Percentiles rank a stretch among this genome's conserved stretches.
Conservation (phyloP, 2,888 invertebrate species). For the Gymnosoma rotundatum region DNA sequence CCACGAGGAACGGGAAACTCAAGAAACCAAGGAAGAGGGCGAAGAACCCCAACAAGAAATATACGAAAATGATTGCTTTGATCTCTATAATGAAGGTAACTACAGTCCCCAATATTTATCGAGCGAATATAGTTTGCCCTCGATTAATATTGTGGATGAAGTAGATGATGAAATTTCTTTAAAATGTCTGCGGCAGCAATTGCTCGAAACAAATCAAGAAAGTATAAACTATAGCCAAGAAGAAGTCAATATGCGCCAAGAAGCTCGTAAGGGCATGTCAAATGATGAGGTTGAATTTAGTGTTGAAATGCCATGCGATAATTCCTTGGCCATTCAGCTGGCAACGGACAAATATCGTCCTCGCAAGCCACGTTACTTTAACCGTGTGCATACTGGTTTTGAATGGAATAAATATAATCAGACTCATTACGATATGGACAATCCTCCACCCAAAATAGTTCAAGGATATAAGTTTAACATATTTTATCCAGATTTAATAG, state of each 20-base stretch:
- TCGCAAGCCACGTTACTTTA: conserved; percentile 98
- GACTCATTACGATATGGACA: conserved; percentile 99
- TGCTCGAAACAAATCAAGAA: conserved; percentile 75
- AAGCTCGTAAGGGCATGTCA: conserved; percentile 92
- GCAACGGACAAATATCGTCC: conserved; percentile 99
- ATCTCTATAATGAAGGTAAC: conserved; percentile 89
- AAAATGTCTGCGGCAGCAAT: conserved; percentile 87
- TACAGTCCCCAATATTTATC: conserved; percentile 91
- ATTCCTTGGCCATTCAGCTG: conserved; percentile 83
- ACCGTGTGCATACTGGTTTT: conserved; percentile 97
- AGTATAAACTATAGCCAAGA: conserved; percentile 78
- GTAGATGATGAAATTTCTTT: conserved; percentile 90
- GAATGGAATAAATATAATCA: conserved; percentile 99
- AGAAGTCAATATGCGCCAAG: conserved; percentile 88
- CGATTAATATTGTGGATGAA: conserved; percentile 89
- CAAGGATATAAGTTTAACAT: conserved; percentile 99
- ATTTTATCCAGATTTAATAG: conserved; percentile 99
- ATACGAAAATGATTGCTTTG: conserved; percentile 81
- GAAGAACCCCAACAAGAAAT: conserved; percentile 62
- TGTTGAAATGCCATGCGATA: conserved; percentile 92
- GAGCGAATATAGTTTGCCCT: conserved; percentile 83
- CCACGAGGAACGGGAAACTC: conserved; percentile 74
- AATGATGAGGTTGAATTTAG: conserved; percentile 95
- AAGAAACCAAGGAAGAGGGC: conserved; percentile 73
- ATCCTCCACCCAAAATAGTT: conserved; percentile 99